These are phyloP conservation scores for Theocolax elegans DNA, from an alignment of 1,140 invertebrate species.

Conservation along the genomic window DNA sequence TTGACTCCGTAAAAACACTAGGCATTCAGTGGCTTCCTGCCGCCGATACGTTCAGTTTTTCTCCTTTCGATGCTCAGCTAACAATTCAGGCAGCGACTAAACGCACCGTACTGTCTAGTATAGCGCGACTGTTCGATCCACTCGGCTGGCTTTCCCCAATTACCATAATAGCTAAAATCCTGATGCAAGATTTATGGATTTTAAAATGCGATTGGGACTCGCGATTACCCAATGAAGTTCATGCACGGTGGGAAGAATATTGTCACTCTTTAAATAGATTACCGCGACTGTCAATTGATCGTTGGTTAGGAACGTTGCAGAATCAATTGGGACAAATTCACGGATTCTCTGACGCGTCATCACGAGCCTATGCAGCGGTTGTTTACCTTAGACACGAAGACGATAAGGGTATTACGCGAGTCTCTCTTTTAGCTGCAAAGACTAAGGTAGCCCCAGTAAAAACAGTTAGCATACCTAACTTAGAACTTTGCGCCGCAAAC, in stretches of 20 bases:
- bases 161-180: conserved; percentile 37
- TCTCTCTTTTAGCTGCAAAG: not conserved
- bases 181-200: conserved; percentile 41
- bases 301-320: not conserved
- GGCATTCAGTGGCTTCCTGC: no score
- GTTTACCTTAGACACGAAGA: not conserved
- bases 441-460: not conserved
- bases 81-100: no score
- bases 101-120: no score
- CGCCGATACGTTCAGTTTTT: no score
- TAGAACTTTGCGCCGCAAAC: conserved; percentile 25
- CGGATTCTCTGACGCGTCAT: conserved; percentile 7
- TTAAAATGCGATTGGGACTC: conserved; percentile 38
- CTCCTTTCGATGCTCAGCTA: no score
- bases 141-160: conserved; percentile 43
- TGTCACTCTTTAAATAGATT: not conserved
- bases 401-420: not conserved
- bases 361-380: not conserved
- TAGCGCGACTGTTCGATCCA: no score
- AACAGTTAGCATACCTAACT: no score
- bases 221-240: not conserved
- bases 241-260: not conserved
- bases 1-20: no score
- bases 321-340: not conserved
- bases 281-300: not conserved